Percentiles rank a stretch among this genome's conserved stretches.
phyloP scores from a whole-genome alignment of 2,888 invertebrate species.

The Cylloceria caligata region DNA sequence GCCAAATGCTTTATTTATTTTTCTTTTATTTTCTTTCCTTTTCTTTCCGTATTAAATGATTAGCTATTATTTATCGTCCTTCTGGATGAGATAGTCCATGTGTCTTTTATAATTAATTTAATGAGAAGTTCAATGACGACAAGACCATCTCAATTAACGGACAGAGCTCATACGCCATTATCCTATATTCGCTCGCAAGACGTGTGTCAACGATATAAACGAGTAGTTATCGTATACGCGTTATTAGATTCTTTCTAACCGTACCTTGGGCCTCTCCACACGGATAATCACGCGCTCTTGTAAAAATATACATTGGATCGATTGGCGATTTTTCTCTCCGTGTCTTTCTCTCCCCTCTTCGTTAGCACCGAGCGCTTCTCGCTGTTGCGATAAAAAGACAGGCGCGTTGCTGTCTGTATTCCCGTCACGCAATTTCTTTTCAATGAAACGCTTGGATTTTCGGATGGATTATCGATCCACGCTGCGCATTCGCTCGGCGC shows the following conservation, averaged over 20 bases:
- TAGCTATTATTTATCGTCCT: constrained; percentile 48
- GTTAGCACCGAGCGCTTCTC: constrained; percentile 3
- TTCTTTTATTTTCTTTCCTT: constrained; percentile 8
- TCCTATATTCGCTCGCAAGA: constrained; percentile 55
- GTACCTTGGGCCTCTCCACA: constrained; percentile 50
- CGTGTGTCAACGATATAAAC: constrained; percentile 61
- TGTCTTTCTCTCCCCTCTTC: constrained; percentile 20
- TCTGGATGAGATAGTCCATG: constrained; percentile 53
- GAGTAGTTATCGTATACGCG: constrained; percentile 74
- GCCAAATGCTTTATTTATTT: constrained; percentile 15
- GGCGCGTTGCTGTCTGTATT: not conserved
- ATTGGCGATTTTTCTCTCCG: constrained; percentile 45
- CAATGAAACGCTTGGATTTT: not conserved
- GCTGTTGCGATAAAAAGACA: not conserved
- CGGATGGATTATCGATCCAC: too few species aligned
- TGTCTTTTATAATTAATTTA: constrained; percentile 52
- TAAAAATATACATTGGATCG: constrained; percentile 67
- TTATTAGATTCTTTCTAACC: constrained; percentile 61
- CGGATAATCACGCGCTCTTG: constrained; percentile 58
- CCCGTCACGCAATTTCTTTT: not conserved
- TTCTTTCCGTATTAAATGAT: constrained; percentile 40
- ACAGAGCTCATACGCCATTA: constrained; percentile 42
- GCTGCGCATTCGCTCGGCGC: not conserved
- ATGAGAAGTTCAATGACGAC: constrained; percentile 4
- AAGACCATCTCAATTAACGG: constrained; percentile 6